Evolutionary conservation across 2,113 vertebrate species (phyloP), one percentile per base, ranked within the genome.

Genomic region (Dipodomys ordii): DNA sequence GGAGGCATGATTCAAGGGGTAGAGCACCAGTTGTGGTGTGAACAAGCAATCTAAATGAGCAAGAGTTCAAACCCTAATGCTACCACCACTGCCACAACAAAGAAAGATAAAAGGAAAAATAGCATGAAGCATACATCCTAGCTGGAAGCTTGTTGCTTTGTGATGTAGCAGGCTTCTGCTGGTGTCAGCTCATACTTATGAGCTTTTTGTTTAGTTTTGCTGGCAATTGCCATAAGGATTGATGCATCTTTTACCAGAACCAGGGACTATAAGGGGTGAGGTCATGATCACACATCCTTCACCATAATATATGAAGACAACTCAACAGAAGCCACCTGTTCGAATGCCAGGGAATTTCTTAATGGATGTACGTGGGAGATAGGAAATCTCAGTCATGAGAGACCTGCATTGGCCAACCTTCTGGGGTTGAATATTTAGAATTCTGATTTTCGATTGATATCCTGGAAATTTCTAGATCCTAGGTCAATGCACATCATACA

Each of bases 191-290:
- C 77, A 89, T 46, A 69, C 10, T 39, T 72, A 22, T 67, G 60
- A 22, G 53, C 12, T 20, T 89, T 82, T 68, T 71, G 27, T 46
- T 95, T 91, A 80, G 30, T 92, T 76, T 46, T 81, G n/a, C 71
- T 7, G 62, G 25, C 23, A 46, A 27, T 91, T 86, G 89, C 76
- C 49, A 13, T 46, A 77, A 35, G 4, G 72, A 60, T 30, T 67
- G 25, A 32, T 57, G 25, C 3, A 65, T 57, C 6, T 25, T 88
- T 88, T 74, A 71, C 25, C 27, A 85, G 53, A 81, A n/a, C 73
- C 23, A 85, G 44, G 60, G 23, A 82, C 39, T 62, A 60, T 8
- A 62, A 79, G 5, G 25, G 35, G 19, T 85, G 44, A 93, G 30
- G 27, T 79, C 46, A 53, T 83, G 44, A n/a, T 68, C 13, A 35